Conservation (phyloP, 2,113 vertebrate genomes). For the Edolisoma coerulescens region DNA sequence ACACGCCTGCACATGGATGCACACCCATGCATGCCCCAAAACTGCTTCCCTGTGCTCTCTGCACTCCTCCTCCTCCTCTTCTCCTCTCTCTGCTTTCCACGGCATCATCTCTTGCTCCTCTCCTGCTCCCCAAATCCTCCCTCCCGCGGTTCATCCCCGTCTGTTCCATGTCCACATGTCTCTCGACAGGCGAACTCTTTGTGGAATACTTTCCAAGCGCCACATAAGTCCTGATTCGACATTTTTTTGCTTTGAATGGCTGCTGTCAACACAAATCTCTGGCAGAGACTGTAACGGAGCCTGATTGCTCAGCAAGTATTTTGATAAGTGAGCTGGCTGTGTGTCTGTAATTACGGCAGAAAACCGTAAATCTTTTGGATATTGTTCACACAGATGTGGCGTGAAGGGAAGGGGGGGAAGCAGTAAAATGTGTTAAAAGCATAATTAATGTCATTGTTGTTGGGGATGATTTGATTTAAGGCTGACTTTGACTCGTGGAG, state of each 20-base stretch:
- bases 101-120: not conserved
- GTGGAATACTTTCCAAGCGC: conserved; percentile 22
- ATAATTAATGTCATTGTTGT: conserved; percentile 84
- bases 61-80: not conserved
- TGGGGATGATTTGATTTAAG: conserved; percentile 78
- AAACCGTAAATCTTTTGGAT: conserved; percentile 83
- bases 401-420: conserved; percentile 70
- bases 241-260: conserved; percentile 76
- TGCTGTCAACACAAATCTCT: conserved; percentile 80
- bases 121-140: not conserved
- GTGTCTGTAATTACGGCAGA: conserved; percentile 85
- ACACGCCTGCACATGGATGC: not conserved
- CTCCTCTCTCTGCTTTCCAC: not conserved
- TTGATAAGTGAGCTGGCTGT: conserved; percentile 78
- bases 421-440: conserved; percentile 82
- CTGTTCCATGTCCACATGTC: not conserved
- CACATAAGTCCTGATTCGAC: conserved; percentile 74
- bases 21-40: not conserved
- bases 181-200: conserved; percentile 67
- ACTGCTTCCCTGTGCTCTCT: not conserved
- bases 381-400: conserved; percentile 87
- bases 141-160: not conserved
- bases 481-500: conserved; percentile 52
- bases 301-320: conserved; percentile 86
- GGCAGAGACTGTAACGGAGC: conserved; percentile 65